phyloP scores from a whole-genome alignment of 2,113 vertebrate species.

The Chelonoidis abingdonii region DNA sequence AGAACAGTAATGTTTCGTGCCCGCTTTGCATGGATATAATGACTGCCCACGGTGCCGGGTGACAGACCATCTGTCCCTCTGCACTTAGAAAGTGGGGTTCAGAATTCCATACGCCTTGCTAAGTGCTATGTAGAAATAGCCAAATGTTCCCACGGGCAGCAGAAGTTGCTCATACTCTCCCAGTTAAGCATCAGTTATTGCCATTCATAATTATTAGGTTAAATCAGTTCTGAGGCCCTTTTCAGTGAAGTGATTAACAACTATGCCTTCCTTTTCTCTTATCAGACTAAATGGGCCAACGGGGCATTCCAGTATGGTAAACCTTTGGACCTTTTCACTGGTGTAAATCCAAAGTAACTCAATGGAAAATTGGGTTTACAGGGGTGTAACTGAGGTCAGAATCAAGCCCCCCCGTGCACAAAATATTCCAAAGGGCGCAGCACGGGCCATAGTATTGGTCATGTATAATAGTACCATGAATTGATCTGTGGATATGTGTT shows the following conservation, averaged over 20 bases:
- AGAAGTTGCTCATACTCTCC: not conserved
- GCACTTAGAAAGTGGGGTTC: not conserved
- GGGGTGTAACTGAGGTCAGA: not conserved
- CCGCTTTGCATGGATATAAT: not conserved
- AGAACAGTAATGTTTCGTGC: not conserved
- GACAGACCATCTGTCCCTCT: not conserved
- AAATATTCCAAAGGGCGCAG: not conserved
- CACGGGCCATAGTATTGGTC: not conserved
- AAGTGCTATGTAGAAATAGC: not conserved
- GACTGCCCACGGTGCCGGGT: not conserved
- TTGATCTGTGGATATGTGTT: not conserved
- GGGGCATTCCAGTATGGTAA: not conserved
- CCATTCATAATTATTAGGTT: not conserved
- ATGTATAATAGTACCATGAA: not conserved
- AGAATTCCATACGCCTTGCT: not conserved
- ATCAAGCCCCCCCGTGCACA: not conserved
- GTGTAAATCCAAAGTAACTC: conserved; percentile 18
- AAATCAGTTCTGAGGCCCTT: not conserved
- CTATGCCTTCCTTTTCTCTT: not conserved
- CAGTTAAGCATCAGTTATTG: not conserved
- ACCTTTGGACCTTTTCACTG: not conserved
- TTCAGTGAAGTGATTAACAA: not conserved
- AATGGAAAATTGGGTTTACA: not conserved
- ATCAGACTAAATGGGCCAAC: not conserved
- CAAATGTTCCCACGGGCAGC: not conserved